Conservation (phyloP, 2,888 invertebrate species). For the Malthinus seriepunctatus region DNA sequence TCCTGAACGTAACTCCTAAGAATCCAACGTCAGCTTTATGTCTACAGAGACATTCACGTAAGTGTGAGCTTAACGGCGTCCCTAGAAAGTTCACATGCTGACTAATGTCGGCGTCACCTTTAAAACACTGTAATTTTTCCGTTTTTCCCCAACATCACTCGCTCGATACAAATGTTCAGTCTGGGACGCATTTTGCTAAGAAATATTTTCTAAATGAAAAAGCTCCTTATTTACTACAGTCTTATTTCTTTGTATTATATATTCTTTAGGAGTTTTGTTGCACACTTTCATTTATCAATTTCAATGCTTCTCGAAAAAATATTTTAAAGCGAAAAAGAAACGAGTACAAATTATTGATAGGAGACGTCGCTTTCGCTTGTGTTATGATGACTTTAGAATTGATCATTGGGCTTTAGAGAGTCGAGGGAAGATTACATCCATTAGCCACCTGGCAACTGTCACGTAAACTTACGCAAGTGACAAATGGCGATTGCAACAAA, state of each 20-base stretch:
- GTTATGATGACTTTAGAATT: conserved; percentile 27
- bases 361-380: conserved; percentile 20
- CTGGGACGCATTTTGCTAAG: conserved; percentile 28
- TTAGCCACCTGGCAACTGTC: conserved; percentile 45
- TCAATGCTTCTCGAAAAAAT: not conserved
- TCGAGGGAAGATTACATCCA: conserved; percentile 42
- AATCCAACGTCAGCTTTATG: conserved; percentile 29
- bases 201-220: conserved; percentile 36
- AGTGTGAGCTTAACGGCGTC: conserved; percentile 29
- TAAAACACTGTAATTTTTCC: conserved; percentile 38
- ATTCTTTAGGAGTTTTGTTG: conserved; percentile 13
- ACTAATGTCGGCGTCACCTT: conserved; percentile 40
- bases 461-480: conserved; percentile 40
- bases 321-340: conserved; percentile 7
- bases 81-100: conserved; percentile 31
- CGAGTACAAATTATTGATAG: conserved; percentile 23
- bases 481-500: conserved; percentile 41
- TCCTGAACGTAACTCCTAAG: conserved; percentile 12
- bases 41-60: conserved; percentile 30
- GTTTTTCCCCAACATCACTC: conserved; percentile 33
- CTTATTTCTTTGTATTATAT: conserved; percentile 23
- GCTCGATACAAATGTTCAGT: conserved; percentile 33
- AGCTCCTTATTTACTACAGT: conserved; percentile 31
- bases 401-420: conserved; percentile 37
- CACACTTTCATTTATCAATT: conserved; percentile 24